Conservation (phyloP, 1,140 invertebrate species). For the Tenebrio molitor region DNA sequence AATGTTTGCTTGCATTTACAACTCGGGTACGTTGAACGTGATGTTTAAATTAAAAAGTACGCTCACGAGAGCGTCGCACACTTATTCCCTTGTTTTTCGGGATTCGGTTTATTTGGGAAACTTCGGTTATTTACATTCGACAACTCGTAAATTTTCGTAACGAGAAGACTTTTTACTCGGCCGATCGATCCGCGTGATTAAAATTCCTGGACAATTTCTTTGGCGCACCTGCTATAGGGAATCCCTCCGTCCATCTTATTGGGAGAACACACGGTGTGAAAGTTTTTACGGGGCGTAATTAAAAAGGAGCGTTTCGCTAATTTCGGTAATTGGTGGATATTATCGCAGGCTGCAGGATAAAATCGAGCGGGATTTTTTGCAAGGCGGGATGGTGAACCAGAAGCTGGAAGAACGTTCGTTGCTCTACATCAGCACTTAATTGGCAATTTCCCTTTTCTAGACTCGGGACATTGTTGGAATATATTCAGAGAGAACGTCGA, state of each 20-base stretch:
- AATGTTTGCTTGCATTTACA: slow-evolving; percentile 34
- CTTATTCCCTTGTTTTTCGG: neutral
- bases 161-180: too few species aligned
- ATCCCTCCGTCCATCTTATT: slow-evolving; percentile 17
- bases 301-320: slow-evolving; percentile 36
- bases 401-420: neutral
- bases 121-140: slow-evolving; percentile 9
- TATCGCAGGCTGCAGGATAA: slow-evolving; percentile 17
- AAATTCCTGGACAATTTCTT: slow-evolving; percentile 17
- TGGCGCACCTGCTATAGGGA: neutral
- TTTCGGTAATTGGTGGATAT: slow-evolving; percentile 31
- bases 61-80: too few species aligned
- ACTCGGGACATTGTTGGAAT: slow-evolving; percentile 14
- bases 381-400: slow-evolving; percentile 9
- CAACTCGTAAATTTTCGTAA: slow-evolving; percentile 6
- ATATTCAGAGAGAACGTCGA: too few species aligned
- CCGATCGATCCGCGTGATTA: too few species aligned
- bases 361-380: slow-evolving; percentile 1
- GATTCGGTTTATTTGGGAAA: neutral
- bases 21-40: slow-evolving; percentile 14
- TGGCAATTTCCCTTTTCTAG: slow-evolving; percentile 31
- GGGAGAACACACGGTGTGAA: slow-evolving; percentile 27
- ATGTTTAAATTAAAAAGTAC: slow-evolving; percentile 31
- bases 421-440: slow-evolving; percentile 21
- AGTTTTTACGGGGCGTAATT: slow-evolving; percentile 29